Evolutionary conservation across 64 coral and sea anemone species (phyloP).

Genomic region (Dendronephthya gigantea): DNA sequence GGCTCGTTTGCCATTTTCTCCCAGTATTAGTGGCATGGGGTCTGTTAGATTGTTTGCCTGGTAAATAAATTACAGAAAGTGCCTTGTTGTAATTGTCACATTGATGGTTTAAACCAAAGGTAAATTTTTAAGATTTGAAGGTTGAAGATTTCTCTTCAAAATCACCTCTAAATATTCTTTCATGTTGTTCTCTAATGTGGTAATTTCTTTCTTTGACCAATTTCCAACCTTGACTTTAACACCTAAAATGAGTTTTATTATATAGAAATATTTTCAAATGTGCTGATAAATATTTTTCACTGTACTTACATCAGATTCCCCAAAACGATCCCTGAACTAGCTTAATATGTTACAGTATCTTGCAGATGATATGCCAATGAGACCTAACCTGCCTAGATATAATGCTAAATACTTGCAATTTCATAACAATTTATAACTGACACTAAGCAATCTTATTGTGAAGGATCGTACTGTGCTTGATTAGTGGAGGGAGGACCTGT

Average conservation of each 20-base stretch:
- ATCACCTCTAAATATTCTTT: neutral
- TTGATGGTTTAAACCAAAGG: neutral
- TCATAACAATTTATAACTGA: no score
- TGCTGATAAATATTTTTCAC: no score
- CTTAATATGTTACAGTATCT: no score
- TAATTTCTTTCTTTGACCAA: neutral
- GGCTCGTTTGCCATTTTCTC: neutral
- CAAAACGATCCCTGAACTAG: no score
- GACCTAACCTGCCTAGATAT: no score
- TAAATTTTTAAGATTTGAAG: neutral
- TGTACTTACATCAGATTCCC: no score
- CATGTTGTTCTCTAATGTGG: neutral
- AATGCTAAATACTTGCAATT: no score
- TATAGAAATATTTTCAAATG: no score
- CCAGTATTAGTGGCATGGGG: neutral
- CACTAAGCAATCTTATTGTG: no score
- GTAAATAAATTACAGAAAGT: neutral
- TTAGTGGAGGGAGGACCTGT: no score
- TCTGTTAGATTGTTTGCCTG: neutral
- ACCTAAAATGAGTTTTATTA: neutral
- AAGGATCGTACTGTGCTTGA: no score
- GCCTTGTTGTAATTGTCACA: neutral
- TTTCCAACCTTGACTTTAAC: neutral
- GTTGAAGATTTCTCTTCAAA: neutral
- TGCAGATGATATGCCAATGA: no score